These are phyloP conservation scores for Dinoponera quadriceps DNA, from an alignment of 1,140 invertebrate genomes.

Conservation along the genomic window DNA sequence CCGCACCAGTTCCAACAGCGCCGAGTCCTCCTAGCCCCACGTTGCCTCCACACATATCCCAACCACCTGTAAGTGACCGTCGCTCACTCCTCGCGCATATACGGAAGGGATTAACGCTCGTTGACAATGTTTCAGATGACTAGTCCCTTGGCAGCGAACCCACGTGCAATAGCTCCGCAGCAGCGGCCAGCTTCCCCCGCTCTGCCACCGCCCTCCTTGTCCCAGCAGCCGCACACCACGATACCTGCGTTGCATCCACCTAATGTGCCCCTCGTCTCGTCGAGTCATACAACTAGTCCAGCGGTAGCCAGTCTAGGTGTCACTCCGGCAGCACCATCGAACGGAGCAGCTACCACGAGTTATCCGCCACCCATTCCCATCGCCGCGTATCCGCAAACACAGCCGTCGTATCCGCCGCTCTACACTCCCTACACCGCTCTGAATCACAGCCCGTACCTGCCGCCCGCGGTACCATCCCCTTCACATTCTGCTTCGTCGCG, in stretches of 20 bases:
- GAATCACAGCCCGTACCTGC: conserved; percentile 88
- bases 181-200: conserved; percentile 83
- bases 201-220: conserved; percentile 82
- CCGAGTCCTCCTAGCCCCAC: conserved; percentile 85
- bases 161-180: conserved; percentile 85
- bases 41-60: conserved; percentile 85
- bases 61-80: conserved; percentile 83
- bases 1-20: conserved; percentile 84
- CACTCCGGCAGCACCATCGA: conserved; percentile 86
- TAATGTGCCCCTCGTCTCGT: conserved; percentile 86
- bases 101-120: not conserved
- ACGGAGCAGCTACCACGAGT: conserved; percentile 84
- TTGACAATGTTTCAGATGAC: conserved; percentile 80
- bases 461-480: conserved; percentile 87
- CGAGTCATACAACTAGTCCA: conserved; percentile 85
- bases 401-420: conserved; percentile 89
- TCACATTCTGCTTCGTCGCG: conserved; percentile 88
- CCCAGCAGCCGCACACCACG: conserved; percentile 83
- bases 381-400: conserved; percentile 87
- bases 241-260: conserved; percentile 86
- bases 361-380: conserved; percentile 85
- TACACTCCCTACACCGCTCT: conserved; percentile 91
- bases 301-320: conserved; percentile 87
- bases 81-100: not conserved
- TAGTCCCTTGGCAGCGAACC: conserved; percentile 85